Conservation (phyloP, 2,888 invertebrate species). For the Sepioteuthis lessoniana region DNA sequence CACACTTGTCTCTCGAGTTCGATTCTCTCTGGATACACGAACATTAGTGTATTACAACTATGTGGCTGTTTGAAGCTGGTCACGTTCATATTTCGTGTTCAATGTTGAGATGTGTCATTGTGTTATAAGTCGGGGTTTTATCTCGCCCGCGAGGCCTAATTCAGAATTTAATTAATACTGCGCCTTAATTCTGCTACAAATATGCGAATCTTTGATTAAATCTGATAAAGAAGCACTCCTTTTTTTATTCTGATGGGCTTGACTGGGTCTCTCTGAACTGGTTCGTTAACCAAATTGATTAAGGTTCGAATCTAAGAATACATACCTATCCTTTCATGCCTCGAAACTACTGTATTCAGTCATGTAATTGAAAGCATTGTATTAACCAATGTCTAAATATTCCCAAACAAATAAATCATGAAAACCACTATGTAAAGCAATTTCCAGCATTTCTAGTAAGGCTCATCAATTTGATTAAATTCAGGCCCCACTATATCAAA, state of each 20-base stretch:
- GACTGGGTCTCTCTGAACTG: not conserved
- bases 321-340: too few relatives aligned
- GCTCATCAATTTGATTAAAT: too few relatives aligned
- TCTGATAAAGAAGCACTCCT: not conserved
- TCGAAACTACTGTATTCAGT: too few relatives aligned
- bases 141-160: not conserved
- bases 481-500: too few relatives aligned
- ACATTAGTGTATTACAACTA: not conserved
- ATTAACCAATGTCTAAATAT: too few relatives aligned
- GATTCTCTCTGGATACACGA: not conserved
- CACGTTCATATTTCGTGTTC: not conserved
- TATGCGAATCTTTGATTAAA: not conserved
- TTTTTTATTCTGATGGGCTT: not conserved
- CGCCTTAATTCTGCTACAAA: not conserved
- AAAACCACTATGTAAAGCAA: too few relatives aligned
- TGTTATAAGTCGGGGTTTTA: not conserved
- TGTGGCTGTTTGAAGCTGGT: not conserved
- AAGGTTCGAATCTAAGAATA: too few relatives aligned
- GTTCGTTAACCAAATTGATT: constrained; percentile 1
- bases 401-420: too few relatives aligned
- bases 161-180: not conserved
- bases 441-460: too few relatives aligned
- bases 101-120: not conserved
- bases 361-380: too few relatives aligned
- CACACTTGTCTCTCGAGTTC: too few relatives aligned